phyloP scores from a whole-genome alignment of 2,797 vertebrate species.

The Sebastes trivittatus region DNA sequence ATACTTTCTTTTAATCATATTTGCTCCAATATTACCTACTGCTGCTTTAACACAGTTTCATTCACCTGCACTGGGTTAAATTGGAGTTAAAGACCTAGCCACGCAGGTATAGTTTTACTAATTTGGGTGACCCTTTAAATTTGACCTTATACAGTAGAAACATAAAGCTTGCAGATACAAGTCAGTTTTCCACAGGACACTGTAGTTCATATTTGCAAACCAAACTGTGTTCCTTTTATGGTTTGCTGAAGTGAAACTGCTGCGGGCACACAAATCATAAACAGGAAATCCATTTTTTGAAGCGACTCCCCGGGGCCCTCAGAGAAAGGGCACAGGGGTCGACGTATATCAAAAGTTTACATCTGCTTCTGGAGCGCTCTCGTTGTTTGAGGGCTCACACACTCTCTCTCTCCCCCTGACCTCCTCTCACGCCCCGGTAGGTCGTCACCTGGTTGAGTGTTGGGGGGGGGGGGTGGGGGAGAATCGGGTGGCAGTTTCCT shows the following conservation, averaged over 20 bases:
- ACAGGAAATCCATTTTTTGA: constrained; percentile 50
- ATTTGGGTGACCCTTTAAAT: neutral
- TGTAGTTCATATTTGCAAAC: neutral
- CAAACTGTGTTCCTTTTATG: neutral
- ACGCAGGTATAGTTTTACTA: neutral
- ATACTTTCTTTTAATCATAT: too few species aligned
- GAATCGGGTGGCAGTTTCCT: constrained; percentile 5
- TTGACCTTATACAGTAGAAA: neutral
- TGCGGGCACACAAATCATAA: neutral
- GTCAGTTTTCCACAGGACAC: neutral
- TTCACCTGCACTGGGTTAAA: neutral
- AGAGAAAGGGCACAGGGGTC: neutral
- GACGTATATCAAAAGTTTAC: neutral
- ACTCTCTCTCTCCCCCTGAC: neutral
- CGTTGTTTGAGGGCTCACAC: neutral
- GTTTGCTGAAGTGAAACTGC: constrained; percentile 43
- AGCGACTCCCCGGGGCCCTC: neutral
- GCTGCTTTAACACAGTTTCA: neutral
- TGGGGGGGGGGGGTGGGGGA: neutral
- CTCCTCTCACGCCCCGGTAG: constrained; percentile 19
- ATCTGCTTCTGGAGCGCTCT: constrained; percentile 5
- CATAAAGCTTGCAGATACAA: neutral
- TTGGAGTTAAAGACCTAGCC: neutral
- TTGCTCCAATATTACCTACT: too few species aligned
- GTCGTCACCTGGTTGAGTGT: constrained; percentile 35